A percentile compares a stretch with the other conserved stretches of the same genome.
Conservation (phyloP, 2,113 vertebrate species). For the Tenebrosternarchus preto region DNA sequence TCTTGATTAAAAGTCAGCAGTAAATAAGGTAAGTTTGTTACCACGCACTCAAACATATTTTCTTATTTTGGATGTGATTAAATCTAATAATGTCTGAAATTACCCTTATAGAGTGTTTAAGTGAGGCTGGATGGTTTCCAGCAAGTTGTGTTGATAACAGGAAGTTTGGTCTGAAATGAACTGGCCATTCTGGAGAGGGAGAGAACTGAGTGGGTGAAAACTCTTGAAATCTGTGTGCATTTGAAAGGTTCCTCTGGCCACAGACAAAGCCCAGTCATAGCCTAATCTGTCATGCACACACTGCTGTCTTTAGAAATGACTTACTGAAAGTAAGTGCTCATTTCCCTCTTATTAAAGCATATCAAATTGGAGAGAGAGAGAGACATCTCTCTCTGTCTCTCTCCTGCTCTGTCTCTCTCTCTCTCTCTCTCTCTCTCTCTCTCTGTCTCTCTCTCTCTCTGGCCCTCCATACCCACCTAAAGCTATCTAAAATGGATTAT, state of each 20-base stretch:
- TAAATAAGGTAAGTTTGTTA: background rate
- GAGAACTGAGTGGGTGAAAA: slow-evolving; percentile 37
- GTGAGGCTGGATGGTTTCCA: slow-evolving; percentile 17
- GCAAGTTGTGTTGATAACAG: slow-evolving; percentile 12
- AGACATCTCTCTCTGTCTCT: slow-evolving; percentile 24
- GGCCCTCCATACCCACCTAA: slow-evolving; percentile 1
- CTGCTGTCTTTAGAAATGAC: slow-evolving; percentile 45
- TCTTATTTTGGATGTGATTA: background rate
- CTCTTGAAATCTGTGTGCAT: slow-evolving; percentile 42
- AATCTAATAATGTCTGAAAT: background rate
- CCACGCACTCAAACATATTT: background rate
- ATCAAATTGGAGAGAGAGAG: slow-evolving; percentile 39
- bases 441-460: background rate
- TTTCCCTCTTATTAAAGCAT: slow-evolving; percentile 55
- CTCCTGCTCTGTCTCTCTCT: slow-evolving; percentile 2
- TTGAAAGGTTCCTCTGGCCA: slow-evolving; percentile 42
- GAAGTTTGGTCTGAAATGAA: background rate
- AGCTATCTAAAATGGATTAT: slow-evolving; percentile 20
- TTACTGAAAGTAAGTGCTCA: slow-evolving; percentile 42
- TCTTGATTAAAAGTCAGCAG: no score
- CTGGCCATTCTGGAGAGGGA: slow-evolving; percentile 4
- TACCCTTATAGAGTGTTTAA: no score
- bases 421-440: background rate
- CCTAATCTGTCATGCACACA: slow-evolving; percentile 48
- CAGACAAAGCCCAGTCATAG: slow-evolving; percentile 47